Evolutionary conservation across 2,888 invertebrate species (phyloP), one percentile per base, ranked within the genome.

Genomic region (Drosophila helvetica): DNA sequence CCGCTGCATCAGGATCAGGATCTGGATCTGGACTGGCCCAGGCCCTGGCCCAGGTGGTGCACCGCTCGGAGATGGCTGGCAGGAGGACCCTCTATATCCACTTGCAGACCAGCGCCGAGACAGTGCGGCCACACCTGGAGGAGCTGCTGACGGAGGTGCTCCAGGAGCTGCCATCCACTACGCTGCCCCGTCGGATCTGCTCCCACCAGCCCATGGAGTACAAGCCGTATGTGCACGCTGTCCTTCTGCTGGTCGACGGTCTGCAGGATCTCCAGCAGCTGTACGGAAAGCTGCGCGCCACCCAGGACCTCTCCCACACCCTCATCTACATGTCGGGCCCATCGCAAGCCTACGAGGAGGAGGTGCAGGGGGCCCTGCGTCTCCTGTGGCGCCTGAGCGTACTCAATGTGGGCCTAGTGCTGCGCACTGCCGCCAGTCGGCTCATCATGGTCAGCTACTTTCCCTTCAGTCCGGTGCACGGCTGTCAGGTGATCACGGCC

Each of bases 401-500:
- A 0, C 59, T 90, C 8, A 87, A 83, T 52, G 84, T 78, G 17
- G 84, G 54, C 2, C 22, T 89, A 0, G 42, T 88, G 3, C 17
- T 80, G 4, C 43, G 66, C 10, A 18, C 65, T 0, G 38, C 43
- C 25, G 15, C 45, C 3, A 19, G 42, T 0, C 58, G 67, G 0
- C 64, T 90, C 1, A 15, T 83, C 0, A 65, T 90, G 78, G 68
- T 87, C 3, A 88, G 81, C 17, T 91, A 86, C 52, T 89, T 70
- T 54, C 90, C 91, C 1, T 91, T 79, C 38, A 76, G 73, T 15
- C 53, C 50, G 0, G 8, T 12, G 0, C 57, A 74, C 1, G 67
- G 61, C 0, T 90, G 90, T 25, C 70, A 74, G 3, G 46, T 64
- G 4, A 79, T 85, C 10, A 47, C 55, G 1, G 78, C 89, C 1